These are phyloP conservation scores for Cancer borealis DNA, from an alignment of 2,888 invertebrate genomes.

Conservation along the genomic window DNA sequence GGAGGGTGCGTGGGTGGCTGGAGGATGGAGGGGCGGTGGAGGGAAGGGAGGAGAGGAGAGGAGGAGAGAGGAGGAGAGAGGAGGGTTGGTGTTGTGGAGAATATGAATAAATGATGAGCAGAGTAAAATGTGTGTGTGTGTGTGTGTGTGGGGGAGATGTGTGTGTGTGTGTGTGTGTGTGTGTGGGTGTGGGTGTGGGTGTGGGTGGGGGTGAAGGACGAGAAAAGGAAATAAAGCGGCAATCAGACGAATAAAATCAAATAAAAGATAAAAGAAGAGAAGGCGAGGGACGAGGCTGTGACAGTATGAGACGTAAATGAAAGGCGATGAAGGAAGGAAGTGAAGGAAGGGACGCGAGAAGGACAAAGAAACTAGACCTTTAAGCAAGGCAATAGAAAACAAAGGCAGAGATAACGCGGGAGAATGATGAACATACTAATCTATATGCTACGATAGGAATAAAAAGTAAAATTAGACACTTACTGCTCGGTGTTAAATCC, in stretches of 20 bases:
- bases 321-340: neutral
- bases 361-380: neutral
- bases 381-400: neutral
- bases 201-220: neutral
- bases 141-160: too few species aligned
- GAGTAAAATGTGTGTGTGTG: neutral
- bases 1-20: neutral
- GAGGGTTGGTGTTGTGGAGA: neutral
- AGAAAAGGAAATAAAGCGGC: neutral
- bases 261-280: neutral
- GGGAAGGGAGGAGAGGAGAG: neutral
- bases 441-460: neutral
- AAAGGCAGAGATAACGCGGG: neutral
- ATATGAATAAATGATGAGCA: constrained; percentile 23
- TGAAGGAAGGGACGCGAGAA: neutral
- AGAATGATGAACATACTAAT: neutral
- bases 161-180: too few species aligned
- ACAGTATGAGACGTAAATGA: neutral
- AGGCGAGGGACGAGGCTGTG: neutral
- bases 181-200: neutral
- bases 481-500: neutral
- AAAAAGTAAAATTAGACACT: neutral
- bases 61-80: neutral
- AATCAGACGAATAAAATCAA: neutral
- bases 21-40: neutral